Base-by-base conservation (phyloP, 2,797 vertebrate genomes). In the Eupleurogrammus muticus region DNA sequence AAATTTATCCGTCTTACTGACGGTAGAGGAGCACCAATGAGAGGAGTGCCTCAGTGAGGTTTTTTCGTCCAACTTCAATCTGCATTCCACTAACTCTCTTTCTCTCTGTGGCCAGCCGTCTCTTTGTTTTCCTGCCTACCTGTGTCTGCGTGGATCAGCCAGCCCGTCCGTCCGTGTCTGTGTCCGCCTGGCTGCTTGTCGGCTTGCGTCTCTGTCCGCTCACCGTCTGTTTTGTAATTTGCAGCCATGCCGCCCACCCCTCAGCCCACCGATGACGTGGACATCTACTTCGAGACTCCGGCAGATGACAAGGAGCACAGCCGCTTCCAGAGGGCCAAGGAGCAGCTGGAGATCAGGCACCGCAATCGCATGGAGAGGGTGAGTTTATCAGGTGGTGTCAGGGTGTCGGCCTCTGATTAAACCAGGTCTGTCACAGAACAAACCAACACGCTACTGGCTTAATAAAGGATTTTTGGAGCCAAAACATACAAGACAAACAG, bases 301-400 rank as follows among this genome's bases (percentile, higher is more conserved):
- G 96, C 96, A 0, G 97, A 99, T 34, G 97, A 99, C 81, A 97
- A 97, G 8, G 98, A 99, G 68, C 98, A 99, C 24, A 97, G 95
- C 1, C 97, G 96, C 90, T 99, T 99, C 94, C 97, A 98, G 92
- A 98, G 94, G 87, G 98, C 97, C 20, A 99, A 99, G 90, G 97
- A 99, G 73, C 97, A 99, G 91, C 94, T 99, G 70, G 98, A 99
- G 90, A 96, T 98, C 78, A 92, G 98, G 44, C 98, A 99, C 89
- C 97, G 93, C 70, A 97, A 96, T 92, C 96, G 97, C 75, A 99
- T 99, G 97, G 97, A 98, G 88, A 93, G 96, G 94, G 98, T 99
- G 85, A 94, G 92, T 66, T 16, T 3, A 3, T 21, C 44, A 1
- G 3, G 21, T 6, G 0, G 1, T 53, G 38, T 14, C 57, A 2